Conservation (phyloP, 1,140 invertebrate species). For the Trichoplusia ni region DNA sequence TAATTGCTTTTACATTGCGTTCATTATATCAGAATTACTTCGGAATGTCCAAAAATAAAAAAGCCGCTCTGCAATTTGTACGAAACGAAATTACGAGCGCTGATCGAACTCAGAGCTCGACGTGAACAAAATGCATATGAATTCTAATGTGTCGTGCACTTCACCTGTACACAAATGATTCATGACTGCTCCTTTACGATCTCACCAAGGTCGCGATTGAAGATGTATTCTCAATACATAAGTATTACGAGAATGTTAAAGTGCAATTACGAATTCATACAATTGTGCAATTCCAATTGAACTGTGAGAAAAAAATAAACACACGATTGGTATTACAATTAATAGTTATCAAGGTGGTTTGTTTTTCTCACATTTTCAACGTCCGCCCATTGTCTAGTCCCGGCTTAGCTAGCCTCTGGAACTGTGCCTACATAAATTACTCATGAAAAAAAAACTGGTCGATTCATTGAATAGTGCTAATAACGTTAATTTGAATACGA, state of each 20-base stretch:
- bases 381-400: constrained; percentile 65
- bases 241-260: constrained; percentile 39
- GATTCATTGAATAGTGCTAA: constrained; percentile 30
- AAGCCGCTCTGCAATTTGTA: no score
- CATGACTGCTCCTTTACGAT: not conserved
- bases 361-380: constrained; percentile 69
- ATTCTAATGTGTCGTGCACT: no score
- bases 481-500: constrained; percentile 45
- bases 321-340: constrained; percentile 39
- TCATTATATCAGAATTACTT: no score
- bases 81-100: not conserved
- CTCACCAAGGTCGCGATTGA: constrained; percentile 5
- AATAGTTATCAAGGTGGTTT: constrained; percentile 48
- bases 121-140: no score
- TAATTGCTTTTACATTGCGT: no score
- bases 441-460: constrained; percentile 33
- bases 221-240: constrained; percentile 36
- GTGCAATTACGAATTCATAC: constrained; percentile 54
- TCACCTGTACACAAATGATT: constrained; percentile 16
- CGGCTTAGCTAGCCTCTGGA: constrained; percentile 23
- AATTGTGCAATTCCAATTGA: constrained; percentile 44
- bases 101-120: not conserved
- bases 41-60: no score
- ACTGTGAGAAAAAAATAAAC: constrained; percentile 35
- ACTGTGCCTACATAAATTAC: constrained; percentile 31